Evolutionary conservation across 2,113 vertebrate species (phyloP), one percentile per base, ranked within the genome.

Genomic region (Chionis minor): DNA sequence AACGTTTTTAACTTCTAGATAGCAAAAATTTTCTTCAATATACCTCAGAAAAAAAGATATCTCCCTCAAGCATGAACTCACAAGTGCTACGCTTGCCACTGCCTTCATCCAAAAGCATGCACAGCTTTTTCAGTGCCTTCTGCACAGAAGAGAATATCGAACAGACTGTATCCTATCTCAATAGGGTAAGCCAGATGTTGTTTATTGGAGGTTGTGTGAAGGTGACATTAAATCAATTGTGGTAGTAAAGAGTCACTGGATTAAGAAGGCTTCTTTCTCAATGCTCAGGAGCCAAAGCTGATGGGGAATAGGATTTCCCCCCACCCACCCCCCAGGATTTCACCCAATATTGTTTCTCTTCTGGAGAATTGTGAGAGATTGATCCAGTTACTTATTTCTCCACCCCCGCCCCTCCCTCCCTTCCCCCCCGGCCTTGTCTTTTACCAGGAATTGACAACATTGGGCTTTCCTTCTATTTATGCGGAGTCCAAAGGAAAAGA

Each of bases 81-180:
- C 96, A 97, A 96, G 98, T 98, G 77, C 98, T 98, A 72, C 97
- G 92, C 83, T 98, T 98, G 87, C 80, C 98, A 94, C 96, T 98
- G 96, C 98, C 98, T 94, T 97, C 98, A 77, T 97, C 98, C 96
- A 99, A 98, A 98, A 98, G 88, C 90, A 98, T 97, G 87, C 98
- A 98, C 92, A 98, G 93, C 95, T 95, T 98, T 96, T 97, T 98
- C 71, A 98, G 98, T 98, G 98, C 98, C 97, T 99, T 99, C 95
- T 99, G 99, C 98, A 99, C 99, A 49, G 99, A 99, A 95, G 99
- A 99, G 62, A 99, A 99, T 96, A 95, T 99, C 95, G 98, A 98
- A 55, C 98, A 99, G 77, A 99, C 99, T 90, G 96, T 99, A 94
- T 97, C 98, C 23, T 99, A 99, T 98, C 98, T 99, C 93, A 98